Conservation (phyloP, 2,797 vertebrate genomes). For the Sebastes hubbsi region DNA sequence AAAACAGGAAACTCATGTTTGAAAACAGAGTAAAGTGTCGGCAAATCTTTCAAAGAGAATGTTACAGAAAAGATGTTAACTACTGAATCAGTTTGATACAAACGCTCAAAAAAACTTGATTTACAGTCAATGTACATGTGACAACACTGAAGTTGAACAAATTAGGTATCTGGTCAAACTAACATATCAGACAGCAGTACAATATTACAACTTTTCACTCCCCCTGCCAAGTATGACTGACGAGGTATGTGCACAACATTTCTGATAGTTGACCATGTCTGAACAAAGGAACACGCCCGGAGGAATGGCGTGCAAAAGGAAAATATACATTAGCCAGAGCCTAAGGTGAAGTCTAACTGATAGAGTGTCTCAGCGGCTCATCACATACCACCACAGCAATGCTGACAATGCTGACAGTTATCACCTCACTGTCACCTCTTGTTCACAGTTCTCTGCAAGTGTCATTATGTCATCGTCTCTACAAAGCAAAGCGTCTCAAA, state of each 20-base stretch:
- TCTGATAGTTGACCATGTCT: background rate
- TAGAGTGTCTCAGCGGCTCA: background rate
- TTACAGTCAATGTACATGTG: background rate
- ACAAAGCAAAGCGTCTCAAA: slow-evolving; percentile 29
- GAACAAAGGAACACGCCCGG: slow-evolving; percentile 12
- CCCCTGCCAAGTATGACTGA: background rate
- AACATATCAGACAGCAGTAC: background rate
- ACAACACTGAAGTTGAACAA: background rate
- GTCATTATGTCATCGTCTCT: background rate
- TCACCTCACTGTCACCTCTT: slow-evolving; percentile 18
- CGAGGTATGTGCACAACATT: background rate
- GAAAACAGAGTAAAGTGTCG: background rate
- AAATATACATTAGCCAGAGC: background rate
- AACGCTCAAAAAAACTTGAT: background rate
- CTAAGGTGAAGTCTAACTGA: background rate
- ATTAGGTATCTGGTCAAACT: background rate
- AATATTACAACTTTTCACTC: background rate
- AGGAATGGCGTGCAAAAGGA: background rate
- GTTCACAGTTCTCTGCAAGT: slow-evolving; percentile 6
- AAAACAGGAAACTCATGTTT: background rate
- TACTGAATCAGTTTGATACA: background rate
- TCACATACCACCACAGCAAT: slow-evolving; percentile 10
- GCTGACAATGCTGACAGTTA: slow-evolving; percentile 30
- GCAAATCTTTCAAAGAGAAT: background rate
- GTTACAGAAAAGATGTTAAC: background rate